Evolutionary conservation across 2,113 vertebrate genomes (phyloP).

Genomic region (Silurus glanis): DNA sequence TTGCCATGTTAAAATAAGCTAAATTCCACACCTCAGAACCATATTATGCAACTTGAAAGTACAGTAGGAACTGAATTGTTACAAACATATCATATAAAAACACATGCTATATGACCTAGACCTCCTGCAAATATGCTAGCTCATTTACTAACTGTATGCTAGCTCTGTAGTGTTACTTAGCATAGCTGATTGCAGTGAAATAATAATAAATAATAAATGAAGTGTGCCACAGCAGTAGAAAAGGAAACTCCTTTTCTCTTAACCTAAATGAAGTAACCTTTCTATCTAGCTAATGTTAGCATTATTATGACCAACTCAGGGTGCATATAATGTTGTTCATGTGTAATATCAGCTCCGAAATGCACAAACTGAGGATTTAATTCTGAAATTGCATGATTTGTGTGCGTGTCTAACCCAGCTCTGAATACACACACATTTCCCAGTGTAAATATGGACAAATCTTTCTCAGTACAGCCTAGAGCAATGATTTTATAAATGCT

Average conservation of each 20-base stretch:
- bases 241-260: not conserved
- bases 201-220: too few relatives aligned
- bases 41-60: too few relatives aligned
- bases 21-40: not conserved
- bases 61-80: too few relatives aligned
- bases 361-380: not conserved
- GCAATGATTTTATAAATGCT: not conserved
- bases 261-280: not conserved
- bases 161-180: not conserved
- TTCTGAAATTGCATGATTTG: not conserved
- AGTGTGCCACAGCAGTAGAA: not conserved
- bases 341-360: not conserved
- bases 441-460: not conserved
- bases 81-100: not conserved
- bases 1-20: not conserved
- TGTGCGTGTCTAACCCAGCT: not conserved
- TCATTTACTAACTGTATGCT: too few relatives aligned
- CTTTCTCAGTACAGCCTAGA: not conserved
- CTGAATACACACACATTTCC: not conserved
- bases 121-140: not conserved
- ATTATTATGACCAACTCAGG: not conserved
- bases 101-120: not conserved
- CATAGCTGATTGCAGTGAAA: not conserved
- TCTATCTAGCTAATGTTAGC: not conserved
- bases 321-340: not conserved